phyloP scores from a whole-genome alignment of 2,113 vertebrate genomes.

The Elaphurus davidianus region DNA sequence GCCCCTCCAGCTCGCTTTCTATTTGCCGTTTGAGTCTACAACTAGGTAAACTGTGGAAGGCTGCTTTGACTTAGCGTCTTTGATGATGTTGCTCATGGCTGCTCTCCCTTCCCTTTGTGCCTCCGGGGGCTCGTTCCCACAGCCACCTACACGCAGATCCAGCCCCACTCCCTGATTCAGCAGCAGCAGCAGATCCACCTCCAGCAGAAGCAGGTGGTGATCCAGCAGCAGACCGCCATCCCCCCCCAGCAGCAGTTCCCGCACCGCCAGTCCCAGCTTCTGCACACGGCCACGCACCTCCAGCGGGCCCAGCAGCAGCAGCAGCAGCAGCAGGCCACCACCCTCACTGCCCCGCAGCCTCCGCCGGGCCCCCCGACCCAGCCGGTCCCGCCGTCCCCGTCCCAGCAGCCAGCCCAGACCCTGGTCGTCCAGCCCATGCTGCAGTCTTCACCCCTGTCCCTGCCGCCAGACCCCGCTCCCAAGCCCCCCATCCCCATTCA shows the following conservation, averaged over 20 bases:
- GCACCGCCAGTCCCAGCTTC: conserved; percentile 93
- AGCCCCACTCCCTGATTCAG: conserved; percentile 87
- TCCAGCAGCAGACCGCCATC: conserved; percentile 88
- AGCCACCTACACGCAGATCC: conserved; percentile 88
- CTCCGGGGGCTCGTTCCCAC: neutral
- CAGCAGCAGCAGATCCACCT: conserved; percentile 89
- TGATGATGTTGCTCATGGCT: neutral
- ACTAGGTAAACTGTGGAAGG: neutral
- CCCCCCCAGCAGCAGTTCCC: conserved; percentile 91
- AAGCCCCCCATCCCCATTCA: conserved; percentile 92
- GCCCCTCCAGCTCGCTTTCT: neutral
- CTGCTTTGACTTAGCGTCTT: neutral
- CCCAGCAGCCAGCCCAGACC: conserved; percentile 86
- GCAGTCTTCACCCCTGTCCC: conserved; percentile 85
- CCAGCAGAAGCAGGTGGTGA: conserved; percentile 88
- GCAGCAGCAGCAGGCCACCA: conserved; percentile 59
- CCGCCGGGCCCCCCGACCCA: conserved; percentile 84
- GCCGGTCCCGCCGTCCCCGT: conserved; percentile 79
- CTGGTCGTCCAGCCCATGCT: conserved; percentile 96
- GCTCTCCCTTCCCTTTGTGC: neutral
- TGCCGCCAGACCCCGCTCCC: conserved; percentile 79
- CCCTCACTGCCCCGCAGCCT: conserved; percentile 79
- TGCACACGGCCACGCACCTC: conserved; percentile 90
- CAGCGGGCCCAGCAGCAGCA: conserved; percentile 84
- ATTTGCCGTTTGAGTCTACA: neutral